Conservation (phyloP, 2,113 vertebrate genomes). For the Podarcis raffonei region DNA sequence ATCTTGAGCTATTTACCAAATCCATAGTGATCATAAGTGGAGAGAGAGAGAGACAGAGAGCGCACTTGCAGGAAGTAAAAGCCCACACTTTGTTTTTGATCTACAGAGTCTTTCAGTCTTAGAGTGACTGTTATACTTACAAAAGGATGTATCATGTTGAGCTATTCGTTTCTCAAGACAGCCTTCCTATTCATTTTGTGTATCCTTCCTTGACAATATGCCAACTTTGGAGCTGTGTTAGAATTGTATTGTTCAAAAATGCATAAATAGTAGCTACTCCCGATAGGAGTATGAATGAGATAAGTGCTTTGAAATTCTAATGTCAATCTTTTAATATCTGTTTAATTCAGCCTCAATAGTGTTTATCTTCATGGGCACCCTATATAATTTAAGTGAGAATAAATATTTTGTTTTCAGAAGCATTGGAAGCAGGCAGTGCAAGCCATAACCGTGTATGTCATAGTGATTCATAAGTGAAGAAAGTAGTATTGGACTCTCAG, state of each 20-base stretch:
- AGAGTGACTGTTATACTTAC: background rate
- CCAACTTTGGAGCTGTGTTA: background rate
- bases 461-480: background rate
- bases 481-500: background rate
- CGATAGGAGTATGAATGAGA: background rate
- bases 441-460: background rate
- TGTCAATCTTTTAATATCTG: background rate
- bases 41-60: background rate
- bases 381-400: background rate
- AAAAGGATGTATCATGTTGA: background rate
- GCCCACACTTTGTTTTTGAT: background rate
- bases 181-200: background rate
- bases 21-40: background rate
- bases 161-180: conserved; percentile 9
- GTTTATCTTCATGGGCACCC: background rate
- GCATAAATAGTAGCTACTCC: background rate
- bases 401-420: background rate
- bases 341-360: background rate
- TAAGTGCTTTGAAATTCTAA: background rate
- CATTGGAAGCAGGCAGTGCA: background rate
- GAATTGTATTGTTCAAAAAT: background rate
- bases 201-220: conserved; percentile 7
- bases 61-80: background rate
- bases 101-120: background rate
- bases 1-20: background rate